Conservation (phyloP, 2,888 invertebrate genomes). For the Athrips mouffetella region DNA sequence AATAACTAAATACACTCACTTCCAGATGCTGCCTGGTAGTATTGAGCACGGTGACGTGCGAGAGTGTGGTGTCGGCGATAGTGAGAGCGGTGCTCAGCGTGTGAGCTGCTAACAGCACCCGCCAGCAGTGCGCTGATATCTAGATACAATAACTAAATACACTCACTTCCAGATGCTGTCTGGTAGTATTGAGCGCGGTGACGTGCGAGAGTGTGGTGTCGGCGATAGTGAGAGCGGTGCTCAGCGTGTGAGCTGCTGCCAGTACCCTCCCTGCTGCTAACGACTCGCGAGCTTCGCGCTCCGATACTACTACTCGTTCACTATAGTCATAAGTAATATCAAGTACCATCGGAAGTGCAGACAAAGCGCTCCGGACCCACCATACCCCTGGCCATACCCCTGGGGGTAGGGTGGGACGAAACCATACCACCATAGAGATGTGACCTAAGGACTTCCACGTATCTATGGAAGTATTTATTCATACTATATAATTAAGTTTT, state of each 20-base stretch:
- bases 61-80: slow-evolving; percentile 85
- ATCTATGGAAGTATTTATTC: too few relatives aligned
- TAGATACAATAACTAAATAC: neutral
- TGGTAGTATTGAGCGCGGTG: slow-evolving; percentile 89
- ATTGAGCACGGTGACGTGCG: slow-evolving; percentile 87
- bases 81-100: slow-evolving; percentile 80
- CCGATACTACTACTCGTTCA: slow-evolving; percentile 62
- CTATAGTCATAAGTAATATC: slow-evolving; percentile 32
- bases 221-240: slow-evolving; percentile 81
- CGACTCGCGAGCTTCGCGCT: slow-evolving; percentile 51
- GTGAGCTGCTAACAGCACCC: slow-evolving; percentile 93
- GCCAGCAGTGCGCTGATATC: too few relatives aligned
- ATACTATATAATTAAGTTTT: too few relatives aligned
- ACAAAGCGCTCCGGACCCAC: too few relatives aligned
- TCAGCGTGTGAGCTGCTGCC: slow-evolving; percentile 87
- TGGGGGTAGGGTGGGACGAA: too few relatives aligned
- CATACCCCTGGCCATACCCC: too few relatives aligned
- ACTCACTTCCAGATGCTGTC: slow-evolving; percentile 83
- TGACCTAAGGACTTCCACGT: too few relatives aligned
- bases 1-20: too few relatives aligned
- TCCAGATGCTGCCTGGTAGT: too few relatives aligned
- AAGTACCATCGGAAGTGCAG: too few relatives aligned
- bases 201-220: slow-evolving; percentile 88
- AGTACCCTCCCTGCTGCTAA: slow-evolving; percentile 84
- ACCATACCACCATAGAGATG: too few relatives aligned